These are phyloP conservation scores for Brienomyrus longianalis DNA, from an alignment of 2,113 vertebrate species.

Conservation along the genomic window DNA sequence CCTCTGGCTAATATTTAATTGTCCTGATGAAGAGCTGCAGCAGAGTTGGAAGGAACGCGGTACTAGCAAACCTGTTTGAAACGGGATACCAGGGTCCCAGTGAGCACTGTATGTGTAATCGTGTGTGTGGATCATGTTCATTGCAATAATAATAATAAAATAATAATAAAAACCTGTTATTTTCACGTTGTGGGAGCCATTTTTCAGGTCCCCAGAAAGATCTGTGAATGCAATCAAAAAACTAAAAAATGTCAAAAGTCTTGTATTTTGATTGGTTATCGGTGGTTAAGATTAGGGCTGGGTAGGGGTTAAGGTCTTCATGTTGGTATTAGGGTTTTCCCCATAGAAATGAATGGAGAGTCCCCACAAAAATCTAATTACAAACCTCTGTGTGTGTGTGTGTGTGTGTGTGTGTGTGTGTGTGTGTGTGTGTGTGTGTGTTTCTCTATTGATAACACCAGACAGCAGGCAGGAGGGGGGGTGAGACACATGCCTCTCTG, in stretches of 20 bases:
- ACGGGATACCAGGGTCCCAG: not conserved
- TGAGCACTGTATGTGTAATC: not conserved
- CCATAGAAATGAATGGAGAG: no score
- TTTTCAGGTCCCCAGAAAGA: no score
- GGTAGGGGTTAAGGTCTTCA: no score
- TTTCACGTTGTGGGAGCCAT: no score
- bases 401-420: not conserved
- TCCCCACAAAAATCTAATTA: no score
- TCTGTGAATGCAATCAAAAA: no score
- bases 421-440: not conserved
- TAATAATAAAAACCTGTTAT: not conserved
- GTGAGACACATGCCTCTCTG: not conserved
- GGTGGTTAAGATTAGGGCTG: no score
- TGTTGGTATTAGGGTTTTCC: no score
- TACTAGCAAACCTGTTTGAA: not conserved
- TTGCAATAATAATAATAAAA: no score
- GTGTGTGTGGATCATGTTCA: no score
- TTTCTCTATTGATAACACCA: not conserved
- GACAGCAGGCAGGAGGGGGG: not conserved
- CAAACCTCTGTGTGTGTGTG: not conserved
- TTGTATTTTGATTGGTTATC: no score
- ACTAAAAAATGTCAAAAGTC: no score
- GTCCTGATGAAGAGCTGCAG: not conserved
- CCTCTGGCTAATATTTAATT: conserved; percentile 2
- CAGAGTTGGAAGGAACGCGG: not conserved